These are phyloP conservation scores for Proales similis DNA, from an alignment of 1,140 invertebrate species.

Conservation along the genomic window DNA sequence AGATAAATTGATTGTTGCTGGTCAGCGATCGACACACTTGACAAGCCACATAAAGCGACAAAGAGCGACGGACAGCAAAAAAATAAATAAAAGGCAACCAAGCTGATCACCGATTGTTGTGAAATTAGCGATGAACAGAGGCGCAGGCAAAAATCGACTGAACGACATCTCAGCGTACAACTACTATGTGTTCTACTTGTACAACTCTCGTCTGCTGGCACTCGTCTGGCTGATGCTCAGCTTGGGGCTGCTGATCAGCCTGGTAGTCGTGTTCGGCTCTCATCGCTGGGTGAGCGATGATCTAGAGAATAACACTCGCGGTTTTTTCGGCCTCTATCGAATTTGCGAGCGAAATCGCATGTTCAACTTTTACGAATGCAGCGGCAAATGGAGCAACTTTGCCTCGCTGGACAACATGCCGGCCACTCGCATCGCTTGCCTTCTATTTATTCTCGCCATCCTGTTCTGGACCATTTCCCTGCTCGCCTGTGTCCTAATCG, in stretches of 20 bases:
- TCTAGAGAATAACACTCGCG: conserved; percentile 70
- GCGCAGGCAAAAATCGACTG: too few species aligned
- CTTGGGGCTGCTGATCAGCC: conserved; percentile 90
- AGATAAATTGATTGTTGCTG: too few species aligned
- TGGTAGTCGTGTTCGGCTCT: conserved; percentile 84
- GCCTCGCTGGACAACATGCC: conserved; percentile 33
- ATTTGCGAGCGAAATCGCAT: conserved; percentile 61
- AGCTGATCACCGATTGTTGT: too few species aligned
- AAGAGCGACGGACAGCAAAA: too few species aligned
- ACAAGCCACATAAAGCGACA: too few species aligned
- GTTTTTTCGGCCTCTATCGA: conserved; percentile 83
- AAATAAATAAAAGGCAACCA: too few species aligned
- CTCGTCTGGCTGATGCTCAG: conserved; percentile 91
- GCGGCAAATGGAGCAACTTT: conserved; percentile 35
- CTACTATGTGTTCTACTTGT: conserved; percentile 67
- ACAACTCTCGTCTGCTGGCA: conserved; percentile 89
- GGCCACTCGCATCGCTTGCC: conserved; percentile 61
- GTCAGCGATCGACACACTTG: too few species aligned
- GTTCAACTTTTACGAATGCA: conserved; percentile 44
- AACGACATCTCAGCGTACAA: conserved; percentile 28
- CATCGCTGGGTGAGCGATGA: conserved; percentile 82
- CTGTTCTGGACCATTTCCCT: conserved; percentile 74
- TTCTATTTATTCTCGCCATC: conserved; percentile 77
- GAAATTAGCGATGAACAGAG: too few species aligned
- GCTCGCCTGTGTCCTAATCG: conserved; percentile 71